Base-by-base conservation (phyloP, 2,797 vertebrate genomes). In the Sorex maritimensis region DNA sequence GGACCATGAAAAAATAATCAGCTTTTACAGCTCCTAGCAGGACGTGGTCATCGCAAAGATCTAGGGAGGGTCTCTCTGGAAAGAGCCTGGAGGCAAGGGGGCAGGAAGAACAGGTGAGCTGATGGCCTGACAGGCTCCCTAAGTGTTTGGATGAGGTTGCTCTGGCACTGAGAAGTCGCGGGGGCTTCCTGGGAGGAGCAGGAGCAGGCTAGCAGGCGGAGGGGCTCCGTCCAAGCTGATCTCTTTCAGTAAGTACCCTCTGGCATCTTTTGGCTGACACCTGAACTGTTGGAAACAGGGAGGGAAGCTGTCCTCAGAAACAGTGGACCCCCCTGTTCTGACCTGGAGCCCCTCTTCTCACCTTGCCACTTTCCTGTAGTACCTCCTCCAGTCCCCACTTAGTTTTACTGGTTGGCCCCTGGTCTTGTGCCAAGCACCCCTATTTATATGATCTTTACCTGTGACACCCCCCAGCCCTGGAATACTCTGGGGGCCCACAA, bases 241-340 rank as follows among this genome's bases (percentile, higher is more conserved):
- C 28, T 63, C 28, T 79, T 92, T 52, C 73, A 61, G 80, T 44
- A 92, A 81, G 17, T 44, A 73, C 30, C n/a, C 26, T 41, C 58
- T 72, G 41, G 19, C 23, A 19, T 77, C 30, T 71, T 55, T 65
- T 49, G 28, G n/a, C 52, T 34, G 55, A 28, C 58, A 73, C 52
- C 52, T 75, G 41, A 86, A 30, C n/a, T 34, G 21, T 4, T 65
- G 17, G 81, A 49, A 78, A 55, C 38, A 49, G 12, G 61, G 49
- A 81, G 34, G 4, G 75, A 75, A 81, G 38, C 23, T 6, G 4
- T 24, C 23, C 9, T 80, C 82, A 14, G 17, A 55, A 12, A 55
- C 17, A 55, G 52, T 55, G 52, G 13, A 13, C 17, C 52, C 52
- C 52, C 52, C 52, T 55, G 13, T 17, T 55, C 52, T 55, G 52